Base-by-base conservation (phyloP, 2,888 invertebrate genomes). In the Brassicogethes aeneus region DNA sequence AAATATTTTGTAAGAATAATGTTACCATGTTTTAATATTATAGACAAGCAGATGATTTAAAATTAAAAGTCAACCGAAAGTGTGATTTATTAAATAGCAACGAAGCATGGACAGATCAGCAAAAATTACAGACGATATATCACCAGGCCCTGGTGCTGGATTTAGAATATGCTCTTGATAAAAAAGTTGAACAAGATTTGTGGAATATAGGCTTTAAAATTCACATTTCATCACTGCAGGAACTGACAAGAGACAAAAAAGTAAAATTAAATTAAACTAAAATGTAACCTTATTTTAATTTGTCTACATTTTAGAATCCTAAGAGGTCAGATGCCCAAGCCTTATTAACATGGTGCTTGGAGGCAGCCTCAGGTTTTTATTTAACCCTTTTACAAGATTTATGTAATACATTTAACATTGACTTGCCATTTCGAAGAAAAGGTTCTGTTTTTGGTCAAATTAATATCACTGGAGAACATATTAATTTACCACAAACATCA, bases 161-260 rank as follows among this genome's bases (percentile, higher is more conserved):
- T 66, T 70, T 90, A 54, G 89, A 90, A 64, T 88, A 85, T 74
- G 89, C 89, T 12, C 69, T 91, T 56, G 88, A 90, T 64, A 85
- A 85, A 65, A 90, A 90, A 70, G 86, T 89, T 17, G 91, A 91
- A 62, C 89, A 88, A 61, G 90, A 90, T 59, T 70, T 91, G 52
- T 91, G 90, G 90, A 89, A 85, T 68, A 75, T 85, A 55, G 87
- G 87, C 37, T 90, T 91, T 70, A 89, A 89, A 65, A 86, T 86
- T 67, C 85, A 87, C 66, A 90, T 91, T 64, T 84, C 82, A 40
- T 75, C 77, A 2, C 66, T 90, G 43, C 90, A 90, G 61, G 76
- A 77, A 37, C 78, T 83, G 54, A 77, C 82, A 12, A 85, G 85
- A 60, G 87, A 89, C 59, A 83, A 82, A 57, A 87, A 86, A 74